These are phyloP conservation scores for Misgurnus mizolepis DNA, from an alignment of 2,113 vertebrate species.

Conservation along the genomic window DNA sequence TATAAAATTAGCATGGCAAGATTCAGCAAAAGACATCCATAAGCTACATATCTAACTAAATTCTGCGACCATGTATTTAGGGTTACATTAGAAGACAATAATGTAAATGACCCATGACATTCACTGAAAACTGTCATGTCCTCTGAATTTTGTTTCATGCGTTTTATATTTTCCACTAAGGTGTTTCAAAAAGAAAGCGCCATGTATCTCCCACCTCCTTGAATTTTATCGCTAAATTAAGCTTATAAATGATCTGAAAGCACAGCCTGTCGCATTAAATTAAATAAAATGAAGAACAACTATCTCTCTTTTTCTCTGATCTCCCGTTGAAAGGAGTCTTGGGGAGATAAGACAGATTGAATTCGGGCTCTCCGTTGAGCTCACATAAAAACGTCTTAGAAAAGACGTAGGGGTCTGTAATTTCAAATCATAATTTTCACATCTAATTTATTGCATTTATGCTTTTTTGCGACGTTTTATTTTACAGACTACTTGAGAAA, in stretches of 20 bases:
- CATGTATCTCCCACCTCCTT: constrained; percentile 70
- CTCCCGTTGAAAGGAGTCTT: constrained; percentile 82
- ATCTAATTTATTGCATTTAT: constrained; percentile 65
- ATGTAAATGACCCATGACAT: constrained; percentile 75
- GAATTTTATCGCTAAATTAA: constrained; percentile 90
- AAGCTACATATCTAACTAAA: constrained; percentile 64
- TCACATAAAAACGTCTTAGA: constrained; percentile 73
- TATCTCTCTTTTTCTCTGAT: constrained; percentile 82
- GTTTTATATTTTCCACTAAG: constrained; percentile 65
- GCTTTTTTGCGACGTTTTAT: constrained; percentile 52
- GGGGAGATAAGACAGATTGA: constrained; percentile 85
- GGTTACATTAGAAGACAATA: constrained; percentile 72
- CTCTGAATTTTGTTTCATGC: constrained; percentile 62
- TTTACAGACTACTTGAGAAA: constrained; percentile 37
- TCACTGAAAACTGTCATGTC: constrained; percentile 71
- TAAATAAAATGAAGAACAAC: constrained; percentile 89
- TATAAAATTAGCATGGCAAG: constrained; percentile 59
- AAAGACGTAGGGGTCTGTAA: constrained; percentile 72
- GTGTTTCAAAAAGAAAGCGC: constrained; percentile 68
- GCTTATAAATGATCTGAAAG: constrained; percentile 91
- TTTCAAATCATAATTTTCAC: constrained; percentile 76
- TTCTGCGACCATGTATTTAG: constrained; percentile 63
- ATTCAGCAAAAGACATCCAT: constrained; percentile 57
- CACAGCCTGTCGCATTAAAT: constrained; percentile 85
- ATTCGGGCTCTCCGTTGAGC: constrained; percentile 74